Base-by-base conservation (phyloP, 2,797 vertebrate species). In the Catharus ustulatus region DNA sequence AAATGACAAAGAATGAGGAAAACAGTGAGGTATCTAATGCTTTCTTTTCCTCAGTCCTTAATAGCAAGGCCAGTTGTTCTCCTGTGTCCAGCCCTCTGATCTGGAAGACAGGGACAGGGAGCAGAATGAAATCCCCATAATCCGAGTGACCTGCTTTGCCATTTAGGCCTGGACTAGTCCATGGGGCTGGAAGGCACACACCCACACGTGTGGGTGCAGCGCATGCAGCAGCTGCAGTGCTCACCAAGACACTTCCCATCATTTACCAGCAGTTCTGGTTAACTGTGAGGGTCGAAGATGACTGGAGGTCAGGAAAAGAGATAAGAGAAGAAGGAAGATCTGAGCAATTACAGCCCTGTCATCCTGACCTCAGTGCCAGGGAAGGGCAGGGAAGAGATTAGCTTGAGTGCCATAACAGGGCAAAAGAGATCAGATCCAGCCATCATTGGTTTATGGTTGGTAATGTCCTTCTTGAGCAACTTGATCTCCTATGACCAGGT, bases 21-120 rank as follows among this genome's bases (percentile, higher is more conserved):
- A 74, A 61, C 0, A 0, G 2, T 48, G 42, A 42, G 18, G 4
- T 48, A 32, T 10, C 10, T 6, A 32, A 24, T 62, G 4, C 9
- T 42, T 68, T 43, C 15, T 62, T 75, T 89, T 22, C 22, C 48
- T 62, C 22, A 29, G 34, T 49, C 61, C 23, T 38, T 68, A 68
- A 36, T 1, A 68, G 22, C 24, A 43, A 68, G 42, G 36, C 15
- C 15, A 29, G 9, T 36, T 74, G 10, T 42, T 58, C 23, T 58
- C 13, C 12, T 2, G 3, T 15, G 18, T 24, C n/a, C 45, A 58
- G 9, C 6, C 3, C 3, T 22, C 13, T 68, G 26, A 29, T 8
- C 17, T 48, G 57, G 21, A 71, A 26, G 49, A 42, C 17, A 48
- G 34, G 34, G 49, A 42, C 17, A 48, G 34, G 34, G 34, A 55